Percentiles rank a stretch among this genome's conserved stretches.
Conservation (phyloP, 2,888 invertebrate species). For the Erebia palarica region DNA sequence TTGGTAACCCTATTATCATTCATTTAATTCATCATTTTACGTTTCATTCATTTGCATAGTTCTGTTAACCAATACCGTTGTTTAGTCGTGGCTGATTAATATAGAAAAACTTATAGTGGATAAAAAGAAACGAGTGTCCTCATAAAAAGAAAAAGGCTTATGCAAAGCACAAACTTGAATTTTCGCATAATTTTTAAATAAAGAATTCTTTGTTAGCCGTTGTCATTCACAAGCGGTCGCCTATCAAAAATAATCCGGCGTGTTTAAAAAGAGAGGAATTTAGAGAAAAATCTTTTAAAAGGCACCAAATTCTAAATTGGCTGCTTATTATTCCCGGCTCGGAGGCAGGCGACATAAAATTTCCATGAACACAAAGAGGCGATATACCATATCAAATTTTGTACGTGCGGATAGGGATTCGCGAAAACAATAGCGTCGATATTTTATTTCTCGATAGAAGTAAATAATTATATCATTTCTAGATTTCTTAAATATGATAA, state of each 20-base stretch:
- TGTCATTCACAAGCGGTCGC: slow-evolving; percentile 42
- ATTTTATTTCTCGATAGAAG: neutral
- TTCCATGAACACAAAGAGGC: slow-evolving; percentile 67
- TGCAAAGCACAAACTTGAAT: slow-evolving; percentile 16
- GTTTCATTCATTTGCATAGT: too few relatives aligned
- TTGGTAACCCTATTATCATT: too few relatives aligned
- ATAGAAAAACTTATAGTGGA: neutral
- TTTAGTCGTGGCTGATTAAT: too few relatives aligned
- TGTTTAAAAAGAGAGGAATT: slow-evolving; percentile 27
- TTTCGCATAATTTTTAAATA: slow-evolving; percentile 17
- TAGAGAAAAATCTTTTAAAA: slow-evolving; percentile 45
- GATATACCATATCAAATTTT: slow-evolving; percentile 65
- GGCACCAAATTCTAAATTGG: slow-evolving; percentile 51
- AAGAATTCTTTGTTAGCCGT: slow-evolving; percentile 18
- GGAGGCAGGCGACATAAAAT: slow-evolving; percentile 55
- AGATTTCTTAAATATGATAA: too few relatives aligned
- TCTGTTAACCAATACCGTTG: too few relatives aligned
- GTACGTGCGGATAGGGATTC: slow-evolving; percentile 47
- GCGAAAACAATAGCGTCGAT: slow-evolving; percentile 1
- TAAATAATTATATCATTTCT: neutral
- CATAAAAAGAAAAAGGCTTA: neutral
- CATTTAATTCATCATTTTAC: too few relatives aligned
- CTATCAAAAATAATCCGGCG: slow-evolving; percentile 34
- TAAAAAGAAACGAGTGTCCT: neutral
- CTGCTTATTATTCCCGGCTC: slow-evolving; percentile 52